These are phyloP conservation scores for Papilio aristodemus DNA, from an alignment of 1,140 invertebrate species.

Conservation along the genomic window DNA sequence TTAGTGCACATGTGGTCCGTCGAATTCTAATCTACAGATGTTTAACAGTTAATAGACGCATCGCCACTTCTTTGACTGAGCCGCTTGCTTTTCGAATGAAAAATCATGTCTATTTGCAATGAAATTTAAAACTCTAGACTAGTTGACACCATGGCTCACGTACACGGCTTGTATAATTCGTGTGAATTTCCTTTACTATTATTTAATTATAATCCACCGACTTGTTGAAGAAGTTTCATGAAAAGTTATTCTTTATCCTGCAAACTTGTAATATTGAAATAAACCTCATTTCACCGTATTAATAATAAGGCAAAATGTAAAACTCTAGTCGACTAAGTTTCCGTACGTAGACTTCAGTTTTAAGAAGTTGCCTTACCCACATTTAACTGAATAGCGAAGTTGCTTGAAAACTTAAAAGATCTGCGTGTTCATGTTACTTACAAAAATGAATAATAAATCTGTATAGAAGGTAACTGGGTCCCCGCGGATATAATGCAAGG, in stretches of 20 bases:
- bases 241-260: background rate
- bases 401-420: slow-evolving; percentile 9
- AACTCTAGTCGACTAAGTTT: background rate
- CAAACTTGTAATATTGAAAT: background rate
- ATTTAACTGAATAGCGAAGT: slow-evolving; percentile 20
- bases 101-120: no score
- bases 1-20: no score
- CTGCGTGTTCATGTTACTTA: slow-evolving; percentile 16
- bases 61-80: no score
- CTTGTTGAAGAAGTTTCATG: background rate
- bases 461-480: background rate
- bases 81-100: no score
- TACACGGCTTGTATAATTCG: background rate
- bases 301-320: background rate
- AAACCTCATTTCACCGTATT: background rate
- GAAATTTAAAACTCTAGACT: no score
- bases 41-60: no score
- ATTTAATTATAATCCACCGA: background rate
- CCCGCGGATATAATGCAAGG: slow-evolving; percentile 14
- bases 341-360: background rate
- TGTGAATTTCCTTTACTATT: background rate
- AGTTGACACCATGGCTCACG: background rate
- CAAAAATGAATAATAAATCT: slow-evolving; percentile 25
- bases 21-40: no score
- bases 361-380: slow-evolving; percentile 10